Conservation (phyloP, 2,797 vertebrate genomes). For the Pseudochromis fuscus region DNA sequence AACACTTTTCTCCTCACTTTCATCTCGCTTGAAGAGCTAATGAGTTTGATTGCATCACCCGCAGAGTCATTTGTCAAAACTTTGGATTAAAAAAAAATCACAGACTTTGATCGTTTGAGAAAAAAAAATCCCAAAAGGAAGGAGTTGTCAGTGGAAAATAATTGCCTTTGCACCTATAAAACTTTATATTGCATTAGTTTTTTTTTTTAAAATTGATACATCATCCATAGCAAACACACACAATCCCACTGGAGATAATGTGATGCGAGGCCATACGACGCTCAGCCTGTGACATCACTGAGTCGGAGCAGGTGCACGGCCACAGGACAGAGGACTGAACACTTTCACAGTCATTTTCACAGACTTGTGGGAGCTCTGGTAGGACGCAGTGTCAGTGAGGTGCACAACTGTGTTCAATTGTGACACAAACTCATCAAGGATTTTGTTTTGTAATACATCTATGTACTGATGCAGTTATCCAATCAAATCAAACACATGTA, state of each 20-base stretch:
- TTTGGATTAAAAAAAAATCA: constrained; percentile 62
- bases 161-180: constrained; percentile 19
- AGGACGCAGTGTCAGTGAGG: not conserved
- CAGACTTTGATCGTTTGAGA: constrained; percentile 58
- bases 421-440: not conserved
- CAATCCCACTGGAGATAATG: constrained; percentile 18
- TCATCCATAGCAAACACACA: constrained; percentile 20
- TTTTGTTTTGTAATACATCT: not conserved
- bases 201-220: constrained; percentile 12
- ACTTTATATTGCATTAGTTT: constrained; percentile 17
- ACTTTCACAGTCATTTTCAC: constrained; percentile 34
- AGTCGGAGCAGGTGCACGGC: constrained; percentile 64
- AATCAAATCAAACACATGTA: not conserved
- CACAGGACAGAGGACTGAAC: constrained; percentile 52
- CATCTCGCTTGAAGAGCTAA: constrained; percentile 75
- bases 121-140: constrained; percentile 41
- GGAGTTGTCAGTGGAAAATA: constrained; percentile 36
- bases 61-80: constrained; percentile 64
- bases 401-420: too few species aligned
- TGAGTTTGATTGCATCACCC: constrained; percentile 77
- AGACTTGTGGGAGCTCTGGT: constrained; percentile 3
- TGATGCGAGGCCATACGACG: constrained; percentile 31
- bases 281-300: constrained; percentile 36
- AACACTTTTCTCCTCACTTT: constrained; percentile 67
- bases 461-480: too few species aligned